Conservation (phyloP, 2,888 invertebrate species). For the Hydraecia micacea region DNA sequence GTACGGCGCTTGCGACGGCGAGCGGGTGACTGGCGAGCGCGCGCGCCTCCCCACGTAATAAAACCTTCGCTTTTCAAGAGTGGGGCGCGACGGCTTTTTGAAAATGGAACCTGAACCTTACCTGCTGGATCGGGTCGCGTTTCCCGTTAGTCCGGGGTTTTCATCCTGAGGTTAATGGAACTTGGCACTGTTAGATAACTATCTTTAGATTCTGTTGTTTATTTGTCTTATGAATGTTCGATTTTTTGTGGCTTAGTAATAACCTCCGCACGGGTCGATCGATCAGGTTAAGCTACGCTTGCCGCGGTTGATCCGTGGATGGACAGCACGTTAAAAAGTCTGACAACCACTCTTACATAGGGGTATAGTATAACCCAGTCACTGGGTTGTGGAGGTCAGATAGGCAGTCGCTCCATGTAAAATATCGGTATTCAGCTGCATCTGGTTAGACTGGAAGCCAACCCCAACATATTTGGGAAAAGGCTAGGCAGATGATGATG, state of each 20-base stretch:
- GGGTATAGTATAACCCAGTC: neutral
- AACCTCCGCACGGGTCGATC: neutral
- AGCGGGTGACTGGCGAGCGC: constrained; percentile 82
- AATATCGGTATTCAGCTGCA: neutral
- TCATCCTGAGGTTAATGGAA: constrained; percentile 45
- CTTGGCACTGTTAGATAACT: constrained; percentile 32
- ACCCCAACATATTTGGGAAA: neutral
- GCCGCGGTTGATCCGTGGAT: neutral
- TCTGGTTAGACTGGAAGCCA: neutral
- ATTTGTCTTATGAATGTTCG: neutral
- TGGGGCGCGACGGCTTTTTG: constrained; percentile 77
- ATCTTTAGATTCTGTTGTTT: constrained; percentile 15
- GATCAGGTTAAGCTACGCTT: neutral
- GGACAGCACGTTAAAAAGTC: neutral
- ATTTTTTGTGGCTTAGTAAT: neutral
- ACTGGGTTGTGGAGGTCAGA: neutral
- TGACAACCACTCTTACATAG: neutral
- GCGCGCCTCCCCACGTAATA: constrained; percentile 80
- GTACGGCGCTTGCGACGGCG: constrained; percentile 82
- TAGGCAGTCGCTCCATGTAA: neutral
- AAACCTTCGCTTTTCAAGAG: constrained; percentile 86
- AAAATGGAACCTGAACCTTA: constrained; percentile 69
- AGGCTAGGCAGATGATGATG: neutral
- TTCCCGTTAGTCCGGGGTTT: constrained; percentile 63
- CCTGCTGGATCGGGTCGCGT: constrained; percentile 60